Base-by-base conservation (phyloP, 2,797 vertebrate genomes). In the Darevskia mixta region DNA sequence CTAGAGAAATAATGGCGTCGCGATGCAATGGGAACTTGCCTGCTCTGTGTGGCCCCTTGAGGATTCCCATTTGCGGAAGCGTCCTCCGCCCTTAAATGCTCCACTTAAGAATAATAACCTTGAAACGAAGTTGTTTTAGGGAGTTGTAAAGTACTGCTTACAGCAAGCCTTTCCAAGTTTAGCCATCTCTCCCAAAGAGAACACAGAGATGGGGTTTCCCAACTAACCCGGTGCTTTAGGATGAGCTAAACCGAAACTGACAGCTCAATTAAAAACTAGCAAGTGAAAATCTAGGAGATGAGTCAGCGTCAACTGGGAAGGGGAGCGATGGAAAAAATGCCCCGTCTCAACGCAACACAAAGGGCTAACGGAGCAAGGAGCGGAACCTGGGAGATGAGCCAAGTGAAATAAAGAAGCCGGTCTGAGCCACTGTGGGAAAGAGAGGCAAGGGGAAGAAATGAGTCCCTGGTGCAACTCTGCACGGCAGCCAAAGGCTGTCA, bases 221-320 rank as follows among this genome's bases (percentile, higher is more conserved):
- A n/a, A 82, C 25, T 76, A 38, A 85, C n/a, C 4, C 38, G 11
- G 29, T n/a, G 38, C 58, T 81, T 38, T 82, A 69, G 83, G 61
- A 85, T 75, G 25, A 86, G 27, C 72, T 69, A 58, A 67, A 89
- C 38, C 15, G 55, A 90, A 88, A 82, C 89, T 73, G 89, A n/a
- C 79, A 92, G 71, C 83, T 81, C 45, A 5, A 0, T 71, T 87
- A 88, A 91, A 79, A 79, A 58, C n/a, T 80, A 0, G 72, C 79
- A 90, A 90, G 92, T 91, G 93, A 5, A 73, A 94, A 86, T 83
- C 0, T 87, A 87, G 86, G 86, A 91, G 91, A 88, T 96, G 95
- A 95, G 92, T 95, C 94, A 95, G 86, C 66, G 29, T 2, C 89
- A 90, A 92, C 83, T 94, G 94, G 94, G 94, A 95, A 94, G 61